Conservation (phyloP, 1,140 invertebrate species). For the Melitaea cinxia region DNA sequence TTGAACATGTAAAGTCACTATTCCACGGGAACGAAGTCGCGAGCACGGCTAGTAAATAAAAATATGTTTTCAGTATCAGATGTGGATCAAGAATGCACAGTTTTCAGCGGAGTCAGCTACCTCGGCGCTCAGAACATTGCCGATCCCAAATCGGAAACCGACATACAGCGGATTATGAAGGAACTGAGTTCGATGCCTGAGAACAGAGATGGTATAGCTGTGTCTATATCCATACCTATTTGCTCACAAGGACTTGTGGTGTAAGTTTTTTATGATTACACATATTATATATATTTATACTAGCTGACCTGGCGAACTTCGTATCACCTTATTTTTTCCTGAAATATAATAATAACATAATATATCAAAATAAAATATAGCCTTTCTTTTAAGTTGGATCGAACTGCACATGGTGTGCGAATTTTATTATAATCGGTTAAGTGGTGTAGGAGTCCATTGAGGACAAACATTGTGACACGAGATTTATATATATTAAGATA, state of each 20-base stretch:
- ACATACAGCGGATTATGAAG: conserved; percentile 97
- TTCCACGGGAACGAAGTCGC: too few relatives aligned
- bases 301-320: too few relatives aligned
- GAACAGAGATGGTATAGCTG: conserved; percentile 90
- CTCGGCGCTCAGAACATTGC: conserved; percentile 96
- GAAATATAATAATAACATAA: too few relatives aligned
- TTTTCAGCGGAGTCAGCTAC: conserved; percentile 97
- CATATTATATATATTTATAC: too few relatives aligned
- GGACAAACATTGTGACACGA: too few relatives aligned
- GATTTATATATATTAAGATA: too few relatives aligned
- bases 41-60: not conserved
- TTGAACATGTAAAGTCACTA: too few relatives aligned
- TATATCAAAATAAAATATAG: too few relatives aligned
- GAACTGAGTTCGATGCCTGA: conserved; percentile 85
- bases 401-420: too few relatives aligned
- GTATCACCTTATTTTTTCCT: not conserved
- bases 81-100: conserved; percentile 92
- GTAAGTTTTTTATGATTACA: conserved; percentile 81
- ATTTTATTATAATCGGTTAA: too few relatives aligned
- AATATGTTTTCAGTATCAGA: conserved; percentile 83
- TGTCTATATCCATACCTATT: conserved; percentile 95
- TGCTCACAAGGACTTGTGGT: conserved; percentile 92
- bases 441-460: too few relatives aligned
- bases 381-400: too few relatives aligned
- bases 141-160: conserved; percentile 95